phyloP scores from a whole-genome alignment of 2,888 invertebrate species.

The Pasiphila rectangulata region DNA sequence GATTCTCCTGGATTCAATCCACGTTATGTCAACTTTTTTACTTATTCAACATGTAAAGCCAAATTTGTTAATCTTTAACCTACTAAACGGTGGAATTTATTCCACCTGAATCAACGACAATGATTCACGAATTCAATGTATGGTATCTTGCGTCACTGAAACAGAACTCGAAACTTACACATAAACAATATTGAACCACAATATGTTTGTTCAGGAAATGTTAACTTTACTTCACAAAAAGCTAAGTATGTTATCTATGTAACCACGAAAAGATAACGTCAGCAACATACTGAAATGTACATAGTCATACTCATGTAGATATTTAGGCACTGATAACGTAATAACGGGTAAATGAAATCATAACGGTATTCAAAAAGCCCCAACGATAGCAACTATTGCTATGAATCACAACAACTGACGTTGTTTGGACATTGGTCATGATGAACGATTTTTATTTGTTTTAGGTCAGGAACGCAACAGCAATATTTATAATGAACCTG shows the following conservation, averaged over 20 bases:
- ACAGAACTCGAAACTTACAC: too few species aligned
- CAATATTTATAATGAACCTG: slow-evolving; percentile 90
- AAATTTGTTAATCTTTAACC: too few species aligned
- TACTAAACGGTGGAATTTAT: too few species aligned
- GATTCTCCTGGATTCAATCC: too few species aligned
- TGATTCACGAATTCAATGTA: too few species aligned
- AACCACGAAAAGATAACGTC: slow-evolving; percentile 12
- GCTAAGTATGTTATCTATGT: slow-evolving; percentile 8
- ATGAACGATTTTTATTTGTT: slow-evolving; percentile 3
- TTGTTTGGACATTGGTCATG: background rate
- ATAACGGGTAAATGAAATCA: slow-evolving; percentile 1
- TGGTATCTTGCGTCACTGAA: too few species aligned
- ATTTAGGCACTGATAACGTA: slow-evolving; percentile 2
- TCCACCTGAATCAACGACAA: too few species aligned
- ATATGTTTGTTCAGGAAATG: slow-evolving; percentile 3
- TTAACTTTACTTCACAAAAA: slow-evolving; percentile 11
- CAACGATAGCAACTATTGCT: background rate
- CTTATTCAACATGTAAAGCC: too few species aligned
- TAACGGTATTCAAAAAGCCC: background rate
- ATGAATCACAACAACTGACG: slow-evolving; percentile 3
- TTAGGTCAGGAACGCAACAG: slow-evolving; percentile 90
- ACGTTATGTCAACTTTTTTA: too few species aligned
- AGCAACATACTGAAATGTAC: background rate
- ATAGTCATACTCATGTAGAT: background rate
- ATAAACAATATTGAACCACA: background rate